A percentile compares a stretch with the other conserved stretches of the same genome.
These are phyloP conservation scores for Amblyraja radiata DNA, from an alignment of 2,797 vertebrate genomes.

Conservation along the genomic window DNA sequence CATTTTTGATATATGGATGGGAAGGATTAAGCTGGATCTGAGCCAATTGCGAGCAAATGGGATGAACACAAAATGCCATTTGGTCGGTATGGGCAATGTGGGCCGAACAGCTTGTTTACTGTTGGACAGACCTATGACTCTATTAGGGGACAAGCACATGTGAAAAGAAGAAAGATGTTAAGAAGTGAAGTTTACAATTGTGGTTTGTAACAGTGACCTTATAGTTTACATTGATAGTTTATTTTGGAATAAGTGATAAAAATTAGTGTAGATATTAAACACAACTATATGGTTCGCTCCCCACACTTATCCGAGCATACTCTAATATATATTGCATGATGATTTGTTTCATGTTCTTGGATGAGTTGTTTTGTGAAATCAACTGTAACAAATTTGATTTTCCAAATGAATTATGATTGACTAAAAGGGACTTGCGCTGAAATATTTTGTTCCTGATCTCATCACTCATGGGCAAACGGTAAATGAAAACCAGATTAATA, in stretches of 20 bases:
- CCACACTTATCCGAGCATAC: not conserved
- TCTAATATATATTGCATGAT: not conserved
- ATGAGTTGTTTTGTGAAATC: constrained; percentile 2
- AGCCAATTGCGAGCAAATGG: no score
- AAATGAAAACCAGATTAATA: constrained; percentile 28
- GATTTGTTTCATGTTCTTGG: not conserved
- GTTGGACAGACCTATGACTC: no score
- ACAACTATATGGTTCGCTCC: not conserved
- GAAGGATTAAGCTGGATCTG: no score
- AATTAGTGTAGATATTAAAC: not conserved
- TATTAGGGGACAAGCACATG: not conserved
- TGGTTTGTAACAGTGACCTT: not conserved
- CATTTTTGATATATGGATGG: no score
- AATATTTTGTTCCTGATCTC: constrained; percentile 30
- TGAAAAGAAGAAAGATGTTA: not conserved
- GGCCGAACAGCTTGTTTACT: no score
- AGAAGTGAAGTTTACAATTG: not conserved
- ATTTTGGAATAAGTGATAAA: not conserved
- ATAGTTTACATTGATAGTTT: not conserved
- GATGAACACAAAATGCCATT: no score
- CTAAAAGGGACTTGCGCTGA: not conserved
- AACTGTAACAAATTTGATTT: constrained; percentile 12
- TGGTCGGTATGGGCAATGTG: no score
- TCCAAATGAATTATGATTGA: constrained; percentile 9
- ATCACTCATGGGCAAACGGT: constrained; percentile 21